Evolutionary conservation across 2,797 vertebrate species (phyloP).

Genomic region (Potorous gilbertii): DNA sequence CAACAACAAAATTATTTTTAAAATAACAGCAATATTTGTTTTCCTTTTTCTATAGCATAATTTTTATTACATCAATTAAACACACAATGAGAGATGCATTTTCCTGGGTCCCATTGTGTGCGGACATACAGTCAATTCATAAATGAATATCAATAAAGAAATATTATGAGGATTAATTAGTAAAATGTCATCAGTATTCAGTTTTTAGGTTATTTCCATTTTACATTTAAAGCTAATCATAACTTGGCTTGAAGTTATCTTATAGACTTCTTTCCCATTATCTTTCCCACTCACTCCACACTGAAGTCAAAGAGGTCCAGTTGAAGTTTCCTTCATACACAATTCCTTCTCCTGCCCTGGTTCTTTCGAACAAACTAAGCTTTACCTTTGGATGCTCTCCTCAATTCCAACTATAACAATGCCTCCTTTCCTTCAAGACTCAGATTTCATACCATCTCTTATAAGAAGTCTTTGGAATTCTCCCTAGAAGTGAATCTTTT

Average conservation of each 20-base stretch:
- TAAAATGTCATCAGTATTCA: not conserved
- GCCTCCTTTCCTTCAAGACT: not conserved
- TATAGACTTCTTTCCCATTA: not conserved
- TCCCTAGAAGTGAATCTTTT: not conserved
- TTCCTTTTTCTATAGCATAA: not conserved
- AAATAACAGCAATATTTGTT: not conserved
- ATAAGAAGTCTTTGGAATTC: not conserved
- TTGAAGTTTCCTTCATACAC: not conserved
- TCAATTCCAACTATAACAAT: not conserved
- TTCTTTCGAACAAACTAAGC: not conserved
- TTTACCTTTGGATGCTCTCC: not conserved
- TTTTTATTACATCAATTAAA: not conserved
- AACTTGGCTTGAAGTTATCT: not conserved
- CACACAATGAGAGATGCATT: not conserved
- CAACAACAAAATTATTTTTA: not conserved
- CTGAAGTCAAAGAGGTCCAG: not conserved
- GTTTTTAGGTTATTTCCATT: not conserved
- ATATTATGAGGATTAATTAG: not conserved
- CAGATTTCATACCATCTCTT: not conserved
- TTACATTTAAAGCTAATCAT: not conserved
- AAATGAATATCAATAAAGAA: not conserved
- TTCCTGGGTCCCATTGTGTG: not conserved
- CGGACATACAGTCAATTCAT: not conserved
- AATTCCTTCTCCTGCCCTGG: not conserved
- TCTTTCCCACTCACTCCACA: not conserved